Conservation (phyloP, 2,797 vertebrate species). For the Sitta carolinensis region DNA sequence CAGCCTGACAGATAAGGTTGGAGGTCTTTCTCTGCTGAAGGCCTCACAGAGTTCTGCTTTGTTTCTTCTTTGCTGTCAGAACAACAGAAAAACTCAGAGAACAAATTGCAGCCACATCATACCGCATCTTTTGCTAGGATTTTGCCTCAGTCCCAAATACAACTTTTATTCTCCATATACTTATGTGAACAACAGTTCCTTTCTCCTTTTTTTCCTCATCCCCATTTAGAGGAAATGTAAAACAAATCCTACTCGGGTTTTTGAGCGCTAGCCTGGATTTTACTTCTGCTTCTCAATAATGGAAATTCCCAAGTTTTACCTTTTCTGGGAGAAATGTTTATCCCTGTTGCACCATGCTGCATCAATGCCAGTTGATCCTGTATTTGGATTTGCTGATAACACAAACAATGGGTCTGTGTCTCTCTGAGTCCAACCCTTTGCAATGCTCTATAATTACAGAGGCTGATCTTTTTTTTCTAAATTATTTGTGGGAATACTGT, state of each 20-base stretch:
- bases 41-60: background rate
- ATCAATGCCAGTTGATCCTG: background rate
- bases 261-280: background rate
- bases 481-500: background rate
- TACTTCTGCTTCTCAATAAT: background rate
- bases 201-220: background rate
- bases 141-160: background rate
- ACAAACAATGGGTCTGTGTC: no score
- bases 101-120: background rate
- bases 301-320: background rate
- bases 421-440: background rate
- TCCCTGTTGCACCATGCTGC: accelerated
- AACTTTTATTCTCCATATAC: background rate
- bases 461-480: background rate
- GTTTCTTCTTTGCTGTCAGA: background rate
- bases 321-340: background rate
- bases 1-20: background rate
- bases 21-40: conserved; percentile 18
- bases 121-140: background rate
- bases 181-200: background rate
- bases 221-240: background rate
- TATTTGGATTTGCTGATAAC: background rate
- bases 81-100: background rate
- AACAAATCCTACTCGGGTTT: background rate
- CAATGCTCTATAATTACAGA: background rate